These are phyloP conservation scores for Hecatera dysodea DNA, from an alignment of 2,888 invertebrate genomes.

Conservation along the genomic window DNA sequence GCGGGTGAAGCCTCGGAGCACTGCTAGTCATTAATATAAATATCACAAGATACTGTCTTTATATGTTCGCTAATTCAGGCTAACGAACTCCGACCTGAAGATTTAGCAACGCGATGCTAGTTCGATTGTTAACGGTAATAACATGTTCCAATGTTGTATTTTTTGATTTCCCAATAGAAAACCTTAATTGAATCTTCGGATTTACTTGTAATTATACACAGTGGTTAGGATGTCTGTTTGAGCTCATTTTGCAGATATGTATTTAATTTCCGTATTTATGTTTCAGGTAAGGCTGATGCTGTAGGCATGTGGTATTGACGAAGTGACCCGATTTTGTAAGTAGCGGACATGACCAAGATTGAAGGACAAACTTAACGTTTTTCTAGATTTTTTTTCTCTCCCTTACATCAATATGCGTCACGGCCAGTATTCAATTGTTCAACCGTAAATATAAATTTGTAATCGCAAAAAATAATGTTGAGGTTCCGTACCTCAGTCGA, in stretches of 20 bases:
- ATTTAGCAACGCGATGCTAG: background rate
- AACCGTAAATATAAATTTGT: no score
- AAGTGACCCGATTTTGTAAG: background rate
- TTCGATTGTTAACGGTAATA: background rate
- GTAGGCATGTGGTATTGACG: background rate
- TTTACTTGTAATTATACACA: background rate
- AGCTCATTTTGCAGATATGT: background rate
- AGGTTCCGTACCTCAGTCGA: no score
- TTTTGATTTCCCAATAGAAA: constrained; percentile 6
- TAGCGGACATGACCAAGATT: no score
- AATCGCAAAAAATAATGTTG: no score
- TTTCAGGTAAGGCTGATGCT: background rate
- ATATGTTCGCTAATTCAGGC: background rate
- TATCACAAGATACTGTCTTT: no score
- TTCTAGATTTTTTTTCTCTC: no score
- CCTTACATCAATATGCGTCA: no score
- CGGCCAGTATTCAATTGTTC: no score
- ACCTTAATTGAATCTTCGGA: background rate
- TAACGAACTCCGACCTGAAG: background rate
- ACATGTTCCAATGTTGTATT: background rate
- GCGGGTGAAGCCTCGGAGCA: no score
- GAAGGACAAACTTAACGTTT: no score
- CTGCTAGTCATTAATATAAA: background rate
- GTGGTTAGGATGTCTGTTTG: no score
- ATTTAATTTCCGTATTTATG: background rate